Evolutionary conservation across 2,888 invertebrate species (phyloP), one percentile per base, ranked within the genome.

Genomic region (Cheilosia vulpina): DNA sequence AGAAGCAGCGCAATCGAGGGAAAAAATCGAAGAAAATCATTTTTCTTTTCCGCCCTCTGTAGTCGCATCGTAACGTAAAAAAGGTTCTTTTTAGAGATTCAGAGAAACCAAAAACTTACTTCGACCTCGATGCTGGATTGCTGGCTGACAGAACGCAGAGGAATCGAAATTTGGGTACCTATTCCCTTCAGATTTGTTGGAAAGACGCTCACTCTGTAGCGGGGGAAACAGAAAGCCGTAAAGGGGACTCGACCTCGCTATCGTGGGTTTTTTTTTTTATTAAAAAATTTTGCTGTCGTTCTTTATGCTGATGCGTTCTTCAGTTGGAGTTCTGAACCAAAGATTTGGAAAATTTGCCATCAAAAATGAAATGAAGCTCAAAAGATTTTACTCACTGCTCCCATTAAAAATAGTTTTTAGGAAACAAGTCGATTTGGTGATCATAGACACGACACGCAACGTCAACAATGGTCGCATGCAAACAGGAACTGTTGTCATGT

Each of bases 11-110:
- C 60, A 55, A 34, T 45, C 38, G 73, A 63, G 58, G 60, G 50
- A 19, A 79, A 71, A 75, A 77, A 81, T 85, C 72, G 72, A 75
- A 80, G 80, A 81, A 85, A 77, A 72, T 76, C 60, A 76, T 72
- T 81, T 77, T 68, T 72, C 72, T 63, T 58, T 34, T 24, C 55
- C 68, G 71, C 75, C 69, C 55, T 45, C 47, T 13, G 19, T 50
- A 34, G 41, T 71, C 63, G 31, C 13, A 11, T 50, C n/a, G 78
- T 55, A 27, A 31, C 62, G 19, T 41, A 65, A 21, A 66, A 66
- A 79, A 60, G 79, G 78, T 78, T 78, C 68, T 72, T 68, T 31
- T 47, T 53, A 13, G 73, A 63, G 45, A 71, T 71, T 79, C 41
- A 41, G 52, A 50, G 66, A 43, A 84, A 79, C 66, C 52, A 62